These are phyloP conservation scores for Biston betularia DNA, from an alignment of 2,888 invertebrate species.

Conservation along the genomic window DNA sequence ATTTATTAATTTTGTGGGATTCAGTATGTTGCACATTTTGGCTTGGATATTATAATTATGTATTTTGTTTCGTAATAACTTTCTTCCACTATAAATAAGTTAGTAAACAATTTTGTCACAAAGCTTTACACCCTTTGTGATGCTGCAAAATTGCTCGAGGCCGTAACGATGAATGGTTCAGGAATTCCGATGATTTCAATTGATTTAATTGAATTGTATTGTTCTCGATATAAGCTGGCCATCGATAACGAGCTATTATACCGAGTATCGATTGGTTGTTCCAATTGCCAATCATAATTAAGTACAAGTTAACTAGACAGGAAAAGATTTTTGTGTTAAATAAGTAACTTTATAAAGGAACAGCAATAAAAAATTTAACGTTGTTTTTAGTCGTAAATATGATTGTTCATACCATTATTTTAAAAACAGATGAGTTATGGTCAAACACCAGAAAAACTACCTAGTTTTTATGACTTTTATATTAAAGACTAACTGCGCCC, in stretches of 20 bases:
- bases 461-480: no score
- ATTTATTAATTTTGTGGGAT: no score
- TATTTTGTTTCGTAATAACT: background rate
- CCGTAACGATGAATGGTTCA: conserved; percentile 23
- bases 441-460: no score
- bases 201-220: conserved; percentile 36
- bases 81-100: conserved; percentile 9
- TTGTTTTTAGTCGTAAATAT: no score
- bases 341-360: background rate
- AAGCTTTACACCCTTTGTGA: conserved; percentile 10
- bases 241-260: conserved; percentile 37
- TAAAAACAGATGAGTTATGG: no score
- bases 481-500: no score
- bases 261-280: conserved; percentile 16
- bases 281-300: background rate
- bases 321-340: background rate
- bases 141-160: conserved; percentile 6
- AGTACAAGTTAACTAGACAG: background rate
- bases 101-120: conserved; percentile 7
- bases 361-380: background rate
- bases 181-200: conserved; percentile 38
- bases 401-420: no score
- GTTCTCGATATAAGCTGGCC: conserved; percentile 31
- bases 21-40: no score
- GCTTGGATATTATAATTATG: no score